Conservation (phyloP, 1,140 invertebrate species). For the Aphis craccivora region DNA sequence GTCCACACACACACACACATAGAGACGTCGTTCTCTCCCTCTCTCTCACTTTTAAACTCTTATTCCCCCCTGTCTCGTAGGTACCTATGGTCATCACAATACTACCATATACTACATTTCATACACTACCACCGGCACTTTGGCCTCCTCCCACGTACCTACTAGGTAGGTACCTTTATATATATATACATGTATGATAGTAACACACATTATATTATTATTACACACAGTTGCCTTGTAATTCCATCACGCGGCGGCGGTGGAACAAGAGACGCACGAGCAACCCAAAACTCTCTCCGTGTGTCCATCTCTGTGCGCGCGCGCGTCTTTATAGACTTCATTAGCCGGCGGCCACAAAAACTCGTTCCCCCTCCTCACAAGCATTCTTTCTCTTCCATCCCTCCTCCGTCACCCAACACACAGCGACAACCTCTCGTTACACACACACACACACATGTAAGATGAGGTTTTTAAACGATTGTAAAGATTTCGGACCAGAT, state of each 20-base stretch:
- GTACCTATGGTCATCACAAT: not conserved
- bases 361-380: constrained; percentile 4
- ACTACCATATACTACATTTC: constrained; percentile 23
- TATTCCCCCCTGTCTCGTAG: not conserved
- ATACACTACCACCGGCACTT: not conserved
- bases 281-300: constrained; percentile 35
- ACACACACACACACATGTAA: not conserved
- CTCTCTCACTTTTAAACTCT: not conserved
- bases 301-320: constrained; percentile 15
- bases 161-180: not conserved
- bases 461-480: constrained; percentile 53
- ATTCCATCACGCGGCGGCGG: constrained; percentile 23
- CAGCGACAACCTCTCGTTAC: not conserved
- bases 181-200: not conserved
- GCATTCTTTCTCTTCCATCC: not conserved
- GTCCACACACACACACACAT: not conserved
- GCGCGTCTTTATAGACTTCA: constrained; percentile 35
- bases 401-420: no score
- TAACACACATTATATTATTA: constrained; percentile 43
- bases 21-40: not conserved
- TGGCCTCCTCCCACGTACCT: constrained; percentile 44
- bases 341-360: constrained; percentile 53
- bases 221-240: constrained; percentile 35
- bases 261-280: constrained; percentile 19
- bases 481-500: constrained; percentile 56